A percentile compares a stretch with the other conserved stretches of the same genome.
These are phyloP conservation scores for Arrhopalites spinosus DNA, from an alignment of 2,888 invertebrate species.

Conservation along the genomic window DNA sequence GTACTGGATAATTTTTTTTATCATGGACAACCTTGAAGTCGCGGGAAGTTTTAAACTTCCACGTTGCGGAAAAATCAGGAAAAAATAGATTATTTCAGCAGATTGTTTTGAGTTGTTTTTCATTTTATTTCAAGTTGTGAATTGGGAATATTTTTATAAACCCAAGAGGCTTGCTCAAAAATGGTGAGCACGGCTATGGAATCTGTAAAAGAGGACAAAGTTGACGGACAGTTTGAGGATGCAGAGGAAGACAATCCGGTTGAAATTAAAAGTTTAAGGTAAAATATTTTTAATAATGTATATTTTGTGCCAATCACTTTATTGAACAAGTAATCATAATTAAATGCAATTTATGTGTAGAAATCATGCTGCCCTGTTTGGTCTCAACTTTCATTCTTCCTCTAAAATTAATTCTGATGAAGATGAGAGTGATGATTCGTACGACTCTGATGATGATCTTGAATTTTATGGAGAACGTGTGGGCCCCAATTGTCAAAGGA, in stretches of 20 bases:
- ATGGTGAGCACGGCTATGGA: background rate
- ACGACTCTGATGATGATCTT: constrained; percentile 44
- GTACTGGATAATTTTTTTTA: no score
- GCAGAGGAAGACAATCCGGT: constrained; percentile 37
- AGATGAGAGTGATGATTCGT: constrained; percentile 31
- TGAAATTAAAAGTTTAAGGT: constrained; percentile 20
- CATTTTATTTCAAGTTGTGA: background rate
- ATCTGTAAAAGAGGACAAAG: background rate
- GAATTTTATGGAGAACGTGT: constrained; percentile 40
- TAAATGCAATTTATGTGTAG: constrained; percentile 17
- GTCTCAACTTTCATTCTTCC: constrained; percentile 6
- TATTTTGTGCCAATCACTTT: background rate
- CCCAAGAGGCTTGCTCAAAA: background rate
- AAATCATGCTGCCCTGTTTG: constrained; percentile 35
- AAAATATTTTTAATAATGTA: background rate
- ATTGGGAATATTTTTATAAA: background rate
- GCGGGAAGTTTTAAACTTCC: no score
- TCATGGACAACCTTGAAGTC: no score
- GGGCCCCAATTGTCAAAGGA: constrained; percentile 50
- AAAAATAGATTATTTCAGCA: no score
- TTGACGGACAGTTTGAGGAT: constrained; percentile 38
- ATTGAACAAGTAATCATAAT: background rate
- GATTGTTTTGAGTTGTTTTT: background rate
- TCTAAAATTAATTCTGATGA: background rate
- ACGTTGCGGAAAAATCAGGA: no score